Percentiles rank a stretch among this genome's conserved stretches.
Conservation (phyloP, 2,113 vertebrate species). For the Pituophis catenifer region DNA sequence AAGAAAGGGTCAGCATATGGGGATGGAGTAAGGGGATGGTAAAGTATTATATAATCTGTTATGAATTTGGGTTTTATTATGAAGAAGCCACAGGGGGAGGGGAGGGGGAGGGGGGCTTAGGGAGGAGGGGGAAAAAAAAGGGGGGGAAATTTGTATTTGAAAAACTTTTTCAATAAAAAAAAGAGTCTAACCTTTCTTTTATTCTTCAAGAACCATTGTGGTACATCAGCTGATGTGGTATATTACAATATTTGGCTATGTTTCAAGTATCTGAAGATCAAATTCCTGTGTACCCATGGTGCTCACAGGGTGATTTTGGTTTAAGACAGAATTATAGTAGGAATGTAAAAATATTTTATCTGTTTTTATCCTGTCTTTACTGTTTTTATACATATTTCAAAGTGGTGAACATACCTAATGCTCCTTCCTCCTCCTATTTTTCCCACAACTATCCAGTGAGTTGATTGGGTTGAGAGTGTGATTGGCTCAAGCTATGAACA, state of each 20-base stretch:
- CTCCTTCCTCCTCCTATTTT: not conserved
- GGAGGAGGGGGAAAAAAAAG: no score
- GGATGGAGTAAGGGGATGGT: no score
- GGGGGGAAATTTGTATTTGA: no score
- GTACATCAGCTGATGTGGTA: constrained; percentile 36
- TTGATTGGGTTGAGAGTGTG: not conserved
- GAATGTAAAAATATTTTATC: not conserved
- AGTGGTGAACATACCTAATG: not conserved
- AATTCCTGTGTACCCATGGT: not conserved
- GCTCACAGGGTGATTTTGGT: not conserved
- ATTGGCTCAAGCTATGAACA: not conserved
- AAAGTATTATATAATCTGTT: no score
- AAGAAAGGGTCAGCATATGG: no score
- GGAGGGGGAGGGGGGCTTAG: no score
- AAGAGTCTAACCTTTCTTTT: constrained; percentile 16
- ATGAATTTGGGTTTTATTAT: no score
- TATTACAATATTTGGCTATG: constrained; percentile 11
- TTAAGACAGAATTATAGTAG: not conserved
- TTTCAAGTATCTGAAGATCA: not conserved
- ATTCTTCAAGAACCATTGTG: constrained; percentile 30
- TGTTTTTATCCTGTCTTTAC: not conserved
- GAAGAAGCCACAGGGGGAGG: no score
- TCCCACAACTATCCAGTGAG: not conserved
- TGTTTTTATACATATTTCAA: not conserved
- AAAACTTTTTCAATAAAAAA: no score